Conservation (phyloP, 2,113 vertebrate species). For the Empidonax alnorum region DNA sequence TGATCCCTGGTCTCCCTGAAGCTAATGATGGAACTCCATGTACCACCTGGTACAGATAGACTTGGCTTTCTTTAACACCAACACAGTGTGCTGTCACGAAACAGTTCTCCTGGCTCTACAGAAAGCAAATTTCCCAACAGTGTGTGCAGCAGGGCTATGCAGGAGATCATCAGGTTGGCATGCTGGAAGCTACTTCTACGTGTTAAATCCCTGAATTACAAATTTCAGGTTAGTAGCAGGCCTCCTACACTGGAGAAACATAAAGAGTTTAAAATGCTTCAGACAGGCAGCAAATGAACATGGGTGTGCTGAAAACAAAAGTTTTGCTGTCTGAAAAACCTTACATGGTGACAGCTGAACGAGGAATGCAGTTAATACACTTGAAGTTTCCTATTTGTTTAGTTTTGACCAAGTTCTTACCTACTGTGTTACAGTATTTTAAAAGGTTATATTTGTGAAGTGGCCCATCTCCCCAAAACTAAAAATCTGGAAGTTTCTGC, state of each 20-base stretch:
- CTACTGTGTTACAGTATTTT: neutral
- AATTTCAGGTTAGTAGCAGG: neutral
- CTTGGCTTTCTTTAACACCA: neutral
- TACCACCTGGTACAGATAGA: no score
- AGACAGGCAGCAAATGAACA: neutral
- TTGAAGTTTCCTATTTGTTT: neutral
- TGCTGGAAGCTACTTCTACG: neutral
- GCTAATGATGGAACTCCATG: accelerated
- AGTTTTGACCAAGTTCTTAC: neutral
- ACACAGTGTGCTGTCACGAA: neutral
- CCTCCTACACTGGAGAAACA: neutral
- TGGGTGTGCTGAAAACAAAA: neutral
- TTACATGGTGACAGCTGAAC: neutral
- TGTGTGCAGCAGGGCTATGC: no score
- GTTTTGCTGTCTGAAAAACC: neutral
- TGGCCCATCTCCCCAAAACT: neutral
- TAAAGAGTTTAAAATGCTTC: neutral
- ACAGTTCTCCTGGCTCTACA: neutral
- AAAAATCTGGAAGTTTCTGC: neutral
- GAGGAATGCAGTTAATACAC: neutral
- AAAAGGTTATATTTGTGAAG: neutral
- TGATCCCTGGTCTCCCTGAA: accelerated
- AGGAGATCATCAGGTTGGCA: neutral
- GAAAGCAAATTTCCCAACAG: accelerated
- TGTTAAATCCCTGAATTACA: neutral